Base-by-base conservation (phyloP, 2,888 invertebrate species). In the Pseudococcus longispinus region DNA sequence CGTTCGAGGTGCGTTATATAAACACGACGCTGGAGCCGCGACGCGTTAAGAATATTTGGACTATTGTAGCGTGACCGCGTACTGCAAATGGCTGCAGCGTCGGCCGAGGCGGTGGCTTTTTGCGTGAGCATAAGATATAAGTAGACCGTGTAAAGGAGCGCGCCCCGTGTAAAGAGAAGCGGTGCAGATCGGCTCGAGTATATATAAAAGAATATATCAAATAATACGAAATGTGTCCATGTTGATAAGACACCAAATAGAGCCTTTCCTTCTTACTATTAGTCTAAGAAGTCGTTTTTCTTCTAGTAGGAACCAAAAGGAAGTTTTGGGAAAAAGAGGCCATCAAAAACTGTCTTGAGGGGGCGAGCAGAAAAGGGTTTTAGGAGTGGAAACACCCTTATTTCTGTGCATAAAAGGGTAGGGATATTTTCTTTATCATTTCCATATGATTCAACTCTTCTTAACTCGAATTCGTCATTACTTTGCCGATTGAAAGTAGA, bases 121-220 rank as follows among this genome's bases (percentile, higher is more conserved):
- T 20, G 65, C 26, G 32, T 70, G 26, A 13, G 13, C 23, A 70
- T 70, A 26, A 65, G 26, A 13, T 9, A 65, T 65, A 70, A 70
- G 70, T 70, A 70, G 70, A 70, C 70, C 70, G 70, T 70, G 70
- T 70, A 70, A 70, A 70, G 70, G 70, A 29, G 65, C 65, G 70
- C 70, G 70, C 70, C 20, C 60, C 60, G 60, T 60, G 60, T 60
- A 60, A 60, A 60, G 60, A 60, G 23, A 60, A 55, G 3, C 55
- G 37, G 37, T 37, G 37, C 37, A 60, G 60, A 8, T 6, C 23
- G 23, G 23, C 60, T 23, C 60, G 60, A 60, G 60, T 23, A 60
- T 23, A 18, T 20, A 55, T 55, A 1, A 20, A n/a, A 60, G 60
- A 60, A 60, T 60, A 11, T 23, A 60, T 20, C 44, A 23, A 23